Evolutionary conservation across 2,888 invertebrate species (phyloP).

Genomic region (Brachylomia viminalis): DNA sequence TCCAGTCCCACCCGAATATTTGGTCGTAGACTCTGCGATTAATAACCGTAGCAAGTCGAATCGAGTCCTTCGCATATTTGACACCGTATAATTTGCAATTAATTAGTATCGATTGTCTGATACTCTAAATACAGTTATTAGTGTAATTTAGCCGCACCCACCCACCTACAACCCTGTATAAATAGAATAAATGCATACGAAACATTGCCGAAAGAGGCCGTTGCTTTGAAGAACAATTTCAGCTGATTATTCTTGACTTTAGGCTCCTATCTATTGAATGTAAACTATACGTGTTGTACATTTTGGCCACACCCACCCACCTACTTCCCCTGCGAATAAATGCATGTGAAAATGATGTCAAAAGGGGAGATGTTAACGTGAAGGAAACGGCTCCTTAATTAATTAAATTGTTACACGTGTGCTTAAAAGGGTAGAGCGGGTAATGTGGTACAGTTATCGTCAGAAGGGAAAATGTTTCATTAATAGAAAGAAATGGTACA

Average conservation of each 20-base stretch:
- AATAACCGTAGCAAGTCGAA: constrained; percentile 44
- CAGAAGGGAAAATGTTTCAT: not conserved
- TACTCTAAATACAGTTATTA: constrained; percentile 51
- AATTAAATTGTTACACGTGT: constrained; percentile 59
- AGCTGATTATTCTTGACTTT: constrained; percentile 35
- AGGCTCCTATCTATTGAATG: constrained; percentile 34
- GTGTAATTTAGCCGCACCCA: constrained; percentile 42
- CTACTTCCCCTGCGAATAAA: constrained; percentile 44
- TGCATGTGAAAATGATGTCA: constrained; percentile 45
- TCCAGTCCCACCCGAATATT: constrained; percentile 49
- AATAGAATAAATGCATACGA: constrained; percentile 49
- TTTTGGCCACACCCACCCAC: constrained; percentile 45
- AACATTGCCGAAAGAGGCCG: constrained; percentile 34
- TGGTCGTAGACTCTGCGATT: constrained; percentile 33
- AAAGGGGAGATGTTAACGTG: constrained; percentile 39
- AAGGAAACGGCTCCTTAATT: constrained; percentile 58
- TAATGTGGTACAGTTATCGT: constrained; percentile 12
- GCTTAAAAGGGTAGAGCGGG: constrained; percentile 29
- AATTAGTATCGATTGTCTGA: constrained; percentile 62
- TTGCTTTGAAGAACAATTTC: constrained; percentile 41
- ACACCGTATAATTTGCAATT: constrained; percentile 58
- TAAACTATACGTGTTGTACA: constrained; percentile 35
- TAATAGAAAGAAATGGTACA: not conserved
- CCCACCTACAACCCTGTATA: constrained; percentile 33
- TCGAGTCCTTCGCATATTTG: constrained; percentile 56